Base-by-base conservation (phyloP, 2,888 invertebrate genomes). In the Trypoxylon attenuatum region DNA sequence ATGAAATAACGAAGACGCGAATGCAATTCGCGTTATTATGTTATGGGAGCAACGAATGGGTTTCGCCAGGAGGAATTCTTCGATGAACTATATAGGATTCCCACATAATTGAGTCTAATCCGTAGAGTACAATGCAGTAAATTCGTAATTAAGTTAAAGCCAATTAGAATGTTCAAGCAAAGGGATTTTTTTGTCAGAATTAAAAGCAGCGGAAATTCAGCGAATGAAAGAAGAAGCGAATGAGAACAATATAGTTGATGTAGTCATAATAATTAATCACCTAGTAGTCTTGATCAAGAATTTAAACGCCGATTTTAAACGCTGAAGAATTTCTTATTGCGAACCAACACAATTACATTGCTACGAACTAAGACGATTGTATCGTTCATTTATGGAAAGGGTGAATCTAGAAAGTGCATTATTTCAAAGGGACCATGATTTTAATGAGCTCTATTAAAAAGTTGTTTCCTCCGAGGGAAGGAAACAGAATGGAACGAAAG, bases 1-100 rank as follows among this genome's bases (percentile, higher is more conserved):
- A 63, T 41, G 65, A 63, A 56, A 65, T 63, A 62, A 51, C 46
- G 41, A 57, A 66, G 56, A 50, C 52, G 45, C 56, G 49, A 63
- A 63, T 63, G 49, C 19, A 39, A 19, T 46, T 16, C 33, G 54
- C 46, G 65, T 58, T 64, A 52, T 49, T 46, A 58, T 66, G 38
- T 54, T 58, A 58, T 55, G 47, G 47, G 42, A 51, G 54, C 54
- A 22, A 45, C 50, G 33, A 15, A 29, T 15, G n/a, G 13, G 19
- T 27, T 15, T n/a, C 38, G 29, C 18, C 46, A 43, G 64, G 54
- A 58, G 67, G 58, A 64, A 67, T 67, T 58, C 65, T 54, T 64
- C 52, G 22, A 53, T 52, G 5, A 66, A 63, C 56, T 63, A 63
- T 57, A 49, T 50, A n/a, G 51, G 13, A 64, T 64, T 64, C 64